Evolutionary conservation across 1,140 invertebrate genomes (phyloP).

Genomic region (Whitmania pigra): DNA sequence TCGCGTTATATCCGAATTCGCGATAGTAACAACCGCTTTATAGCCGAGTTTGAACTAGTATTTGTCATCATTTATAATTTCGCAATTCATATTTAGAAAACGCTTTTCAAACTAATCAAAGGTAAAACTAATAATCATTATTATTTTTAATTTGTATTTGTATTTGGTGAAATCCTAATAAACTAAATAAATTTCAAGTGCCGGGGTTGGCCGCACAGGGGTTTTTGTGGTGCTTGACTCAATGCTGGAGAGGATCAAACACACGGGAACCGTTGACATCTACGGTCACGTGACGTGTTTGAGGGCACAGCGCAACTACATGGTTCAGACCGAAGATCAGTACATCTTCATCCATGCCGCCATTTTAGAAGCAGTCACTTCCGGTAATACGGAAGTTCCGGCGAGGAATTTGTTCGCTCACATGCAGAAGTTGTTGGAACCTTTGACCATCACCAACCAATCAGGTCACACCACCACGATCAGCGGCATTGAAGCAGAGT

Average conservation of each 20-base stretch:
- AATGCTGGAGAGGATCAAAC: slow-evolving; percentile 73
- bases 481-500: slow-evolving; percentile 94
- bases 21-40: no score
- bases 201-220: slow-evolving; percentile 93
- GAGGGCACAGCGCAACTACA: slow-evolving; percentile 67
- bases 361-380: slow-evolving; percentile 80
- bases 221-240: slow-evolving; percentile 94
- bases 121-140: no score
- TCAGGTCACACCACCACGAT: slow-evolving; percentile 38
- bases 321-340: slow-evolving; percentile 88
- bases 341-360: slow-evolving; percentile 96
- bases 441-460: slow-evolving; percentile 28
- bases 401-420: slow-evolving; percentile 81
- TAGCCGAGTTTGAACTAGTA: no score
- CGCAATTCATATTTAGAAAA: no score
- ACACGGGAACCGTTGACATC: slow-evolving; percentile 94
- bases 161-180: neutral
- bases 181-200: slow-evolving; percentile 64
- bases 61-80: no score
- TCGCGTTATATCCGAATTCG: no score
- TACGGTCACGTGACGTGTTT: slow-evolving; percentile 96
- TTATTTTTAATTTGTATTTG: neutral
- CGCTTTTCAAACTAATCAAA: no score
- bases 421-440: slow-evolving; percentile 64
- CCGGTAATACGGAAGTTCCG: slow-evolving; percentile 83